Conservation (phyloP, 2,888 invertebrate species). For the Cryptophagus acutangulus region DNA sequence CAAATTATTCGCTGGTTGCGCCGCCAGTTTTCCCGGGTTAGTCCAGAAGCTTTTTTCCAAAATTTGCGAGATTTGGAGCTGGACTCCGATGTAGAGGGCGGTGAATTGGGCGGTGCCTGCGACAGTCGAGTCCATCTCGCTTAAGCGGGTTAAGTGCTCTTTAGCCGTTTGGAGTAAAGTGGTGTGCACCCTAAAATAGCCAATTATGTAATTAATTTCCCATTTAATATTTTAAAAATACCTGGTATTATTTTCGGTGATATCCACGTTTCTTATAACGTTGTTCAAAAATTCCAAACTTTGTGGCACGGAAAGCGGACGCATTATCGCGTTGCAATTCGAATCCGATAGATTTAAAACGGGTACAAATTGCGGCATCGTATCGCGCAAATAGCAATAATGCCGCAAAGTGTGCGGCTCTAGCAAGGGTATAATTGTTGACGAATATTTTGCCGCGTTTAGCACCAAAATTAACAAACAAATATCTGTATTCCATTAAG, state of each 20-base stretch:
- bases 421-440: slow-evolving; percentile 86
- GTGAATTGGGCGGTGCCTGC: slow-evolving; percentile 79
- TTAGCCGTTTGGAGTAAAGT: slow-evolving; percentile 59
- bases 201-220: background rate
- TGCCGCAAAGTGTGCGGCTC: slow-evolving; percentile 90
- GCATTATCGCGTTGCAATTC: slow-evolving; percentile 40
- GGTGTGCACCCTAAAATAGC: slow-evolving; percentile 46
- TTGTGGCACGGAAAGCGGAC: slow-evolving; percentile 57
- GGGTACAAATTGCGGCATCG: slow-evolving; percentile 88
- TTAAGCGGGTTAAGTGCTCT: slow-evolving; percentile 64
- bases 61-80: slow-evolving; percentile 54
- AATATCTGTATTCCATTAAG: slow-evolving; percentile 55
- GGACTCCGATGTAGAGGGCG: slow-evolving; percentile 70
- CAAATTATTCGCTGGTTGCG: slow-evolving; percentile 48
- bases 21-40: slow-evolving; percentile 47
- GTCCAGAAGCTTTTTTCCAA: slow-evolving; percentile 48
- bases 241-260: slow-evolving; percentile 57
- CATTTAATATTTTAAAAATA: slow-evolving; percentile 10
- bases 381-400: slow-evolving; percentile 88
- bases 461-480: slow-evolving; percentile 88
- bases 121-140: slow-evolving; percentile 74
- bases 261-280: slow-evolving; percentile 68
- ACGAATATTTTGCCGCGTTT: slow-evolving; percentile 88
- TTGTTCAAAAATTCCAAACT: slow-evolving; percentile 68
- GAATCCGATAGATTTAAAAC: slow-evolving; percentile 52